Percentiles rank a stretch among this genome's conserved stretches.
These are phyloP conservation scores for Chrosomus eos DNA, from an alignment of 2,797 vertebrate genomes.

Conservation along the genomic window DNA sequence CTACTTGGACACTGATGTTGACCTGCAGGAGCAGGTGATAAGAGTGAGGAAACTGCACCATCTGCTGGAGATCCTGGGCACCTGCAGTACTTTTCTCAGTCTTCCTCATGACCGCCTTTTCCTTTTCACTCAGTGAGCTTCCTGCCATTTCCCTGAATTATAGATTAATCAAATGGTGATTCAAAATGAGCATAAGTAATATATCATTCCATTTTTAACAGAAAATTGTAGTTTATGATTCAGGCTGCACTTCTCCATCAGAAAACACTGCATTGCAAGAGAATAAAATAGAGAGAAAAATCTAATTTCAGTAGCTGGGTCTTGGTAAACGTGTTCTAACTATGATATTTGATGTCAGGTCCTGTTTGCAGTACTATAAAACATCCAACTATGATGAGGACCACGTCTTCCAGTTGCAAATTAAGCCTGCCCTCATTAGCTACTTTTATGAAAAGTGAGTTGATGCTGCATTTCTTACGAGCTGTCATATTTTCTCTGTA, in stretches of 20 bases:
- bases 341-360: conserved; percentile 72
- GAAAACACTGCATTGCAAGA: background rate
- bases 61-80: conserved; percentile 90
- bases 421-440: conserved; percentile 85
- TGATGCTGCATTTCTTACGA: background rate
- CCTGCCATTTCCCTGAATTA: background rate
- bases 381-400: conserved; percentile 86
- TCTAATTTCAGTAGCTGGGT: background rate
- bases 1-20: conserved; percentile 85
- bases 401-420: conserved; percentile 87
- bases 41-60: conserved; percentile 93
- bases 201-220: background rate
- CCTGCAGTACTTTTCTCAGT: conserved; percentile 86
- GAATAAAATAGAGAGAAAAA: background rate
- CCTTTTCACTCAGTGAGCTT: conserved; percentile 88
- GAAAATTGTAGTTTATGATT: conserved; percentile 5
- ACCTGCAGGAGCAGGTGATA: conserved; percentile 88
- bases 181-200: background rate
- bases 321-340: background rate
- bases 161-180: background rate
- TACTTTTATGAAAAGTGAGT: conserved; percentile 90
- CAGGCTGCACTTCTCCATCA: background rate
- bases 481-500: background rate
- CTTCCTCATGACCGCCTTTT: conserved; percentile 91
- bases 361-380: conserved; percentile 92